phyloP scores from a whole-genome alignment of 2,113 vertebrate species.

The Caranx ignobilis region DNA sequence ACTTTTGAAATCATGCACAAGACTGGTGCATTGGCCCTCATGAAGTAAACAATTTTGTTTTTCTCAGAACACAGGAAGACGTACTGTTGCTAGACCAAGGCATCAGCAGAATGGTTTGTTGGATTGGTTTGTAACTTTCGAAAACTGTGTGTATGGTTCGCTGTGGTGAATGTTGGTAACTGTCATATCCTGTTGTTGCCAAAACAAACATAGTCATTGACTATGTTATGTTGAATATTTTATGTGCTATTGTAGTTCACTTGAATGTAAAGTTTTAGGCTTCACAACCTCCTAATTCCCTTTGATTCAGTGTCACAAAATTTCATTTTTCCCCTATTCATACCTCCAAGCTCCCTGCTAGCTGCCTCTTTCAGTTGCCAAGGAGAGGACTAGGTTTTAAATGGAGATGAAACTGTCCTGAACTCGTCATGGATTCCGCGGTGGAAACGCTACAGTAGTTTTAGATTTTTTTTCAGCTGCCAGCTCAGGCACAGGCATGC shows the following conservation, averaged over 20 bases:
- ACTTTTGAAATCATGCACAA: neutral
- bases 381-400: neutral
- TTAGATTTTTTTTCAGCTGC: neutral
- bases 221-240: too few species aligned
- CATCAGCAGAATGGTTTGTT: neutral
- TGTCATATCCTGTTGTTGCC: neutral
- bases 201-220: neutral
- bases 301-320: neutral
- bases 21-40: neutral
- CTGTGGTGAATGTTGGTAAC: neutral
- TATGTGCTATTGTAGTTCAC: too few species aligned
- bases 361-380: neutral
- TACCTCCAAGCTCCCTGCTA: neutral
- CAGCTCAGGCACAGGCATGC: slow-evolving; percentile 7
- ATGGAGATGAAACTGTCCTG: neutral
- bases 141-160: too few species aligned
- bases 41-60: neutral
- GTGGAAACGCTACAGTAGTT: slow-evolving; percentile 1
- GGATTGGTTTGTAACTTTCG: neutral
- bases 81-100: neutral
- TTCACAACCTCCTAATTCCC: too few species aligned
- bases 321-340: neutral
- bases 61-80: neutral
- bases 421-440: neutral
- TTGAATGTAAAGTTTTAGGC: too few species aligned